Base-by-base conservation (phyloP, 2,888 invertebrate species). In the Branchipolynoe longqiensis region DNA sequence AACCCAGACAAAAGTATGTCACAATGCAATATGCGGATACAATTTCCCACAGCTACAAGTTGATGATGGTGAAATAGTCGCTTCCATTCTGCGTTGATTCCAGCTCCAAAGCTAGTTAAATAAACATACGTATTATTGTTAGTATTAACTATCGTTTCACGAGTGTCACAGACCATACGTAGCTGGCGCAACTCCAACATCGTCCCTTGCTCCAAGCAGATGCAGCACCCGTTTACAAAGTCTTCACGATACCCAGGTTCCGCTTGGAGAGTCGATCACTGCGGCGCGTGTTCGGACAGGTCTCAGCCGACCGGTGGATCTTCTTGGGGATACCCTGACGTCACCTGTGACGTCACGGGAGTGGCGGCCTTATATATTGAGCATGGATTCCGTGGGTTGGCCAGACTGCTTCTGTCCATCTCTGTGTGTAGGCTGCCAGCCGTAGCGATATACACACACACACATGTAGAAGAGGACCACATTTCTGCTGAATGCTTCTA, bases 321-420 rank as follows among this genome's bases (percentile, higher is more conserved):
- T 8, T 18, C 8, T 18, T 25, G 62, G 62, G 25, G 25, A 28
- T 28, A 4, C 28, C 62, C 3, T 25, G 18, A 62, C 62, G 62
- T 62, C 62, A 62, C 62, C 6, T 25, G 62, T 62, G 62, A 62
- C 62, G 62, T 62, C 62, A 62, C 31, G 8, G 3, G 62, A 3
- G 14, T 14, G 62, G 28, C 31, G 62, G 28, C 3, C 28, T n/a
- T 62, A 62, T 62, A 62, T 62, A 62, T 28, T 31, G n/a, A n/a
- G 62, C 28, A 14, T 14, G 62, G 28, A 25, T 14, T 2, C 12
- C n/a, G 62, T 14, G 31, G 25, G 12, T 62, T 31, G 28, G 12
- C 12, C 62, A 62, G 18, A 62, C 31, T 14, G 1, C 25, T 2
- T 2, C 25, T 14, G 14, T 14, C 28, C 31, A 62, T n/a, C n/a